Base-by-base conservation (phyloP, 1,140 invertebrate species). In the Scylla paramamosain region DNA sequence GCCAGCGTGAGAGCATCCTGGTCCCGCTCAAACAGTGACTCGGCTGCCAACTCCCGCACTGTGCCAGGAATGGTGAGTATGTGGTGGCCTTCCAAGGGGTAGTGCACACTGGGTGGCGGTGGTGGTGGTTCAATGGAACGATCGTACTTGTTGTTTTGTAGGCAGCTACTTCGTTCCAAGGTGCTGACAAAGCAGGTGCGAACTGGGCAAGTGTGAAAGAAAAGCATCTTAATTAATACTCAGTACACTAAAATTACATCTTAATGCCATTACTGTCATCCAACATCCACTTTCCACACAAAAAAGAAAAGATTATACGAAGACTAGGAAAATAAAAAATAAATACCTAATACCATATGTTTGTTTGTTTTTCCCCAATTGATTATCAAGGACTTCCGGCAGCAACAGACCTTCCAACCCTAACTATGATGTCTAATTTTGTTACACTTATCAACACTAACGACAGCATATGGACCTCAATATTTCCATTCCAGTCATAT, bases 11-110 rank as follows among this genome's bases (percentile, higher is more conserved):
- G 97, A 96, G 98, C 98, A 96, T 99, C 99, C 96, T 98, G 98
- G 97, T 99, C 98, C 96, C 98, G 97, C 97, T 99, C 98, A 97
- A 99, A 99, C 95, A 99, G 97, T 52, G 98, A 97, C 97, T 99
- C 99, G 96, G 97, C 98, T 20, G 98, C 98, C 87, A 98, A 97
- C 97, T 99, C 99, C 89, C 99, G 97, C 0, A 98, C 96, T 94
- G 97, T 97, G 28, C 99, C 99, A 59, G 98, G 97, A 96, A 99
- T 97, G 45, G 97, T 96, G 12, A 98, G 96, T 95, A 97, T 95
- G 98, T 97, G 94, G 96, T 97, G 96, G 1, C 98, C 98, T 96
- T 97, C 97, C 14, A 98, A 96, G 31, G 98, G 98, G 97, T 99
- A 99, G n/a, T 97, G 97, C 0, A 99, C 97, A 96, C 97, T 97